Conservation (phyloP, 1,140 invertebrate genomes). For the Drosophila suzukii region DNA sequence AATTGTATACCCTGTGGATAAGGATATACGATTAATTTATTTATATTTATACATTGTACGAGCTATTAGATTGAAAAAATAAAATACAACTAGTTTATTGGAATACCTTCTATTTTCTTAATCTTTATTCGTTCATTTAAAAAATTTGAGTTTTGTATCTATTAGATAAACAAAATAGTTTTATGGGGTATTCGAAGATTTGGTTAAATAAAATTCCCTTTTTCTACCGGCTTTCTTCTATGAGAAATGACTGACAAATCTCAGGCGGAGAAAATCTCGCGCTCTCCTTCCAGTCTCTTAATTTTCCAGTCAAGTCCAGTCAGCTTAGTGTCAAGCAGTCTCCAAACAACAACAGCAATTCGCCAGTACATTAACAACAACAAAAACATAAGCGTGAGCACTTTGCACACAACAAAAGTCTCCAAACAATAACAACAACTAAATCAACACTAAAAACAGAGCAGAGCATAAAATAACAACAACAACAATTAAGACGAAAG, state of each 20-base stretch:
- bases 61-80: neutral
- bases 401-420: slow-evolving; percentile 58
- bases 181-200: neutral
- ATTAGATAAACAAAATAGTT: neutral
- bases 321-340: slow-evolving; percentile 70
- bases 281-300: slow-evolving; percentile 26
- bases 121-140: too few species aligned
- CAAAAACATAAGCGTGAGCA: slow-evolving; percentile 23
- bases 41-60: too few species aligned
- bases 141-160: too few species aligned
- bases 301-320: slow-evolving; percentile 35
- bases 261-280: neutral
- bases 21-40: too few species aligned
- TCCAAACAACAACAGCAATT: slow-evolving; percentile 47
- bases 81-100: too few species aligned
- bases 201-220: neutral
- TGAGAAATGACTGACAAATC: neutral
- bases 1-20: slow-evolving; percentile 1
- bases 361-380: neutral
- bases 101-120: too few species aligned
- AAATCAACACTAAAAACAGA: slow-evolving; percentile 55
- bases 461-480: slow-evolving; percentile 17
- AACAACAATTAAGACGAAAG: slow-evolving; percentile 13
- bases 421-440: slow-evolving; percentile 49
- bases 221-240: neutral